A percentile compares a stretch with the other conserved stretches of the same genome.
phyloP scores from a whole-genome alignment of 2,113 vertebrate species.

The Melanostigma gelatinosum region DNA sequence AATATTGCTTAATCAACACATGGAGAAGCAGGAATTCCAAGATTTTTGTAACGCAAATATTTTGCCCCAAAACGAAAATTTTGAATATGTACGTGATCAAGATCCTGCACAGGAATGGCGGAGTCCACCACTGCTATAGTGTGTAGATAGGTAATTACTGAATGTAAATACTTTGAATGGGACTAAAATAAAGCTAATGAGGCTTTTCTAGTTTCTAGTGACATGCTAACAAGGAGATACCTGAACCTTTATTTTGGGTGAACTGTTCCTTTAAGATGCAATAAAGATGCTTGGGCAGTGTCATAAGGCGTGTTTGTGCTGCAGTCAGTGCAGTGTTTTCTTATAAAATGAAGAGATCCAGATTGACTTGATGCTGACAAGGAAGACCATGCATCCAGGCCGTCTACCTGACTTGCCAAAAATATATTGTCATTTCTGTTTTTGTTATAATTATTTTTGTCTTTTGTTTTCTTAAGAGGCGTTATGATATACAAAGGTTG shows the following conservation, averaged over 20 bases:
- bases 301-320: slow-evolving; percentile 2
- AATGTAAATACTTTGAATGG: not conserved
- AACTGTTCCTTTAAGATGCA: slow-evolving; percentile 3
- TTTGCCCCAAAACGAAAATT: slow-evolving; percentile 23
- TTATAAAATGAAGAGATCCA: not conserved
- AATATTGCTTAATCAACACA: slow-evolving; percentile 11
- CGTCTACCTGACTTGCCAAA: slow-evolving; percentile 65
- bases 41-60: not conserved
- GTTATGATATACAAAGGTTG: slow-evolving; percentile 29
- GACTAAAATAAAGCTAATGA: not conserved
- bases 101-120: not conserved
- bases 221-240: not conserved
- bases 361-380: slow-evolving; percentile 23
- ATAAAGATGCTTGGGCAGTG: not conserved
- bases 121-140: not conserved
- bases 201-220: not conserved
- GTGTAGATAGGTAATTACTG: not conserved
- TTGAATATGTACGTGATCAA: not conserved
- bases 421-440: slow-evolving; percentile 35
- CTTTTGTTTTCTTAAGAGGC: slow-evolving; percentile 34
- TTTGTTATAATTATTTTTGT: slow-evolving; percentile 48
- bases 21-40: not conserved
- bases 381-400: slow-evolving; percentile 32
- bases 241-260: slow-evolving; percentile 43
- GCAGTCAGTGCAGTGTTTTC: slow-evolving; percentile 29